A percentile compares a stretch with the other conserved stretches of the same genome.
These are phyloP conservation scores for Phortica okadai DNA, from an alignment of 2,888 invertebrate genomes.

Conservation along the genomic window DNA sequence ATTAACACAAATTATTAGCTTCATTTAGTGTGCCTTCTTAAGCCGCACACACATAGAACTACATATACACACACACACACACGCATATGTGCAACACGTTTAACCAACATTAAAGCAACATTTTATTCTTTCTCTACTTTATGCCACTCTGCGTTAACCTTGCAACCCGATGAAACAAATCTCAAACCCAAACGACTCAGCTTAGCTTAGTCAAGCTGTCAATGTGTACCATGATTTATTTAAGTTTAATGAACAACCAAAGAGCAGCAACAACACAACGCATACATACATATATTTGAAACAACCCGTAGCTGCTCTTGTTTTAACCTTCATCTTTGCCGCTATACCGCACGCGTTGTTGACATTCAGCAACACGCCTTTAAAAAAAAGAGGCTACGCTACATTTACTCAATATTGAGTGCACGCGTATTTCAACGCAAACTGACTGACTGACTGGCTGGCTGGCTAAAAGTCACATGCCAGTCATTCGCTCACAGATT, in stretches of 20 bases:
- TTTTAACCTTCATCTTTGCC: not conserved
- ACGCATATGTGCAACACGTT: not conserved
- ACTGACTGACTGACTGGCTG: not conserved
- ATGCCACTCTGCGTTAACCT: conserved; percentile 24
- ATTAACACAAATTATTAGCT: conserved; percentile 18
- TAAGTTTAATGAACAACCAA: conserved; percentile 63
- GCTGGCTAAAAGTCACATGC: conserved; percentile 32
- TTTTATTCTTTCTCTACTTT: not conserved
- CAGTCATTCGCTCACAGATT: conserved; percentile 21
- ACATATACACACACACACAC: not conserved
- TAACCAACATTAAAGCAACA: not conserved
- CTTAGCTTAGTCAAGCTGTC: conserved; percentile 32
- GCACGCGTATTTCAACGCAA: conserved; percentile 25
- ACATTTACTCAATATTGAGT: not conserved
- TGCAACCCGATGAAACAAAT: conserved; percentile 20
- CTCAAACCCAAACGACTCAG: conserved; percentile 15
- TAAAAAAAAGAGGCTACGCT: not conserved
- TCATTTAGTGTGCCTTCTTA: conserved; percentile 58
- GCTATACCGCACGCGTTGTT: not conserved
- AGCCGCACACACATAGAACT: not conserved
- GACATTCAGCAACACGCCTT: not conserved
- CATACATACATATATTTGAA: not conserved
- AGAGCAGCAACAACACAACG: conserved; percentile 35
- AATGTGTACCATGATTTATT: conserved; percentile 56
- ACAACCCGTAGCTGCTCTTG: conserved; percentile 7